Conservation (phyloP, 2,113 vertebrate species). For the Pithys albifrons region DNA sequence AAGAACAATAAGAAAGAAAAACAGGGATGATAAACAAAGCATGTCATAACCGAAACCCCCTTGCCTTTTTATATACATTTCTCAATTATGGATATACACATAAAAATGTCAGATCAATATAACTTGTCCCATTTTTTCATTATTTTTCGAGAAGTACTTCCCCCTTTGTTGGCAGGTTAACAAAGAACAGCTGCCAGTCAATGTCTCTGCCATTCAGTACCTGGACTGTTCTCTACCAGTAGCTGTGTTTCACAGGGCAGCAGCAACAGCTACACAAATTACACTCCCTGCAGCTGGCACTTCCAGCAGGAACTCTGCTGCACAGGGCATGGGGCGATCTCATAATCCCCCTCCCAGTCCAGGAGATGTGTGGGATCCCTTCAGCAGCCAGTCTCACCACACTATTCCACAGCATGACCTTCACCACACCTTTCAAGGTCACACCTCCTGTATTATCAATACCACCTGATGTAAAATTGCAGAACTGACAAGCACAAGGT, state of each 20-base stretch:
- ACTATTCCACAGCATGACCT: not conserved
- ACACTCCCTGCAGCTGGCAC: not conserved
- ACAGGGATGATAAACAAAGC: not conserved
- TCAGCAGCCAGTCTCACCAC: not conserved
- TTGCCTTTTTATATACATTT: not conserved
- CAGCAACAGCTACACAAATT: not conserved
- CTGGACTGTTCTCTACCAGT: not conserved
- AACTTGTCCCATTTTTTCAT: not conserved
- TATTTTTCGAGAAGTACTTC: not conserved
- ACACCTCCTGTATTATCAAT: not conserved
- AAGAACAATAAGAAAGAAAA: not conserved
- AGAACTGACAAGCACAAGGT: not conserved
- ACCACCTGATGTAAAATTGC: not conserved
- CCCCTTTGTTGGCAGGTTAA: not conserved
- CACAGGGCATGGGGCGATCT: not conserved
- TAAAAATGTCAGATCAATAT: not conserved
- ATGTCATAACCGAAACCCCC: not conserved
- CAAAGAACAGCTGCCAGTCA: not conserved
- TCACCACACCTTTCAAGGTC: not conserved
- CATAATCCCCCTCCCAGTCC: not conserved
- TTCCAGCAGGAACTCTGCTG: not conserved
- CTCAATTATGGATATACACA: not conserved
- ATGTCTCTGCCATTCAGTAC: not conserved
- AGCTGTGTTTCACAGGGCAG: not conserved
- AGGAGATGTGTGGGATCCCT: accelerated